Percentiles rank a stretch among this genome's conserved stretches.
These are phyloP conservation scores for Spinus olivaceus DNA, from an alignment of 2,797 vertebrate species.

Conservation along the genomic window DNA sequence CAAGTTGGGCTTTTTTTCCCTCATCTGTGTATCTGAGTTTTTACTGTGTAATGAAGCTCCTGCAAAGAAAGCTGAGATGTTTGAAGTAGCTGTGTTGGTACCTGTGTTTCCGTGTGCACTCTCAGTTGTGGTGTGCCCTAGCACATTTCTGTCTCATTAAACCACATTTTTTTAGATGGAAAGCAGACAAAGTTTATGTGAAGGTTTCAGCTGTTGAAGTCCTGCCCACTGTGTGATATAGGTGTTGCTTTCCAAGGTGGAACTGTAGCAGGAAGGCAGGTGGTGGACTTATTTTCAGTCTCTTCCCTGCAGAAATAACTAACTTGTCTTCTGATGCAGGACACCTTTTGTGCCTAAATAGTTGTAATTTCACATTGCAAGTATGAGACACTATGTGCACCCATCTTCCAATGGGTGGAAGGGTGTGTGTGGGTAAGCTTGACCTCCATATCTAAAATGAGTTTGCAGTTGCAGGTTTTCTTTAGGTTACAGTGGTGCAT, in stretches of 20 bases:
- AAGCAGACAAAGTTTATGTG: neutral
- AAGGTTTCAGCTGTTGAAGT: neutral
- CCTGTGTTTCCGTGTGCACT: fast-evolving
- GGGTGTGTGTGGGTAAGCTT: neutral
- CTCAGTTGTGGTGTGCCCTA: neutral
- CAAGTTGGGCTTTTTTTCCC: fast-evolving
- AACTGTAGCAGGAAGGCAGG: neutral
- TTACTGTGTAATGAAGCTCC: neutral
- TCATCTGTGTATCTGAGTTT: neutral
- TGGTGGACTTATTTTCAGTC: neutral
- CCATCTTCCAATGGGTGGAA: neutral
- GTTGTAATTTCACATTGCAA: neutral
- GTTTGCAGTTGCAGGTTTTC: neutral
- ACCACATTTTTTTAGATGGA: neutral
- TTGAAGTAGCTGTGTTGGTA: neutral
- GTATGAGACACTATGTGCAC: fast-evolving
- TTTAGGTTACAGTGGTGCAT: neutral
- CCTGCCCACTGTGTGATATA: neutral
- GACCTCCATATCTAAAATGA: fast-evolving
- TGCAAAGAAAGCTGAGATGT: neutral
- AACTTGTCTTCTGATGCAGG: neutral
- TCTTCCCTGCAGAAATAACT: neutral
- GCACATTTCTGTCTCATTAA: neutral
- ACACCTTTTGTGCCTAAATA: neutral
- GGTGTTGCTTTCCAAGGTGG: neutral